phyloP scores from a whole-genome alignment of 2,113 vertebrate species.

The Sturnira hondurensis region DNA sequence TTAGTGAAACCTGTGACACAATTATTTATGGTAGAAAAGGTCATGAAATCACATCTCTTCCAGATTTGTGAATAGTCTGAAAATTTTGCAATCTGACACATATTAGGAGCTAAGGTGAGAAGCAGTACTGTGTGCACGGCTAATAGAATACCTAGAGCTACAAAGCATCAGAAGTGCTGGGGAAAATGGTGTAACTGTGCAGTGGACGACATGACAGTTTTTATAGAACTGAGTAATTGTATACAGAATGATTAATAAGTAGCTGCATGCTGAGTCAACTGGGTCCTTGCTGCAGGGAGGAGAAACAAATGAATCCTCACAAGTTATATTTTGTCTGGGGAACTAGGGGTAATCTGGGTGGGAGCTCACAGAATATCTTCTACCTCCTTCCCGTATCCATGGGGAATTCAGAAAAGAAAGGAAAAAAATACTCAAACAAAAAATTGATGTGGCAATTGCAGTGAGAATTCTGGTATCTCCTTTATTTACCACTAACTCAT shows the following conservation, averaged over 20 bases:
- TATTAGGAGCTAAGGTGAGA: constrained; percentile 12
- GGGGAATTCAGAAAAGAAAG: background rate
- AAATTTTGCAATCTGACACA: background rate
- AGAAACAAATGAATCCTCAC: background rate
- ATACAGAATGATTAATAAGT: background rate
- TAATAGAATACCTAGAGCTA: background rate
- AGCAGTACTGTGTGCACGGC: background rate
- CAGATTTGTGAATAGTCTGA: background rate
- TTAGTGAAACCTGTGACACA: background rate
- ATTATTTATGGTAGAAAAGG: background rate
- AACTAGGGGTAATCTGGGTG: constrained; percentile 47
- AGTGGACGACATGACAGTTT: background rate
- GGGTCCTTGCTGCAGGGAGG: background rate
- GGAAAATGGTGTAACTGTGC: background rate
- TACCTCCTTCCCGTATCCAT: background rate
- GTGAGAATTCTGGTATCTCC: background rate
- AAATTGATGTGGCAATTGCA: background rate
- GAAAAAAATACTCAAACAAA: constrained; percentile 23
- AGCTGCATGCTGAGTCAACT: background rate
- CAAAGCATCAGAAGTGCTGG: background rate
- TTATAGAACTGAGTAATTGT: background rate
- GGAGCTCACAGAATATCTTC: background rate
- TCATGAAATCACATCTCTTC: background rate
- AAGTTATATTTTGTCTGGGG: constrained; percentile 48
- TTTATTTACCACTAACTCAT: background rate